A percentile compares a stretch with the other conserved stretches of the same genome.
These are phyloP conservation scores for Euwallacea similis DNA, from an alignment of 1,140 invertebrate genomes.

Conservation along the genomic window DNA sequence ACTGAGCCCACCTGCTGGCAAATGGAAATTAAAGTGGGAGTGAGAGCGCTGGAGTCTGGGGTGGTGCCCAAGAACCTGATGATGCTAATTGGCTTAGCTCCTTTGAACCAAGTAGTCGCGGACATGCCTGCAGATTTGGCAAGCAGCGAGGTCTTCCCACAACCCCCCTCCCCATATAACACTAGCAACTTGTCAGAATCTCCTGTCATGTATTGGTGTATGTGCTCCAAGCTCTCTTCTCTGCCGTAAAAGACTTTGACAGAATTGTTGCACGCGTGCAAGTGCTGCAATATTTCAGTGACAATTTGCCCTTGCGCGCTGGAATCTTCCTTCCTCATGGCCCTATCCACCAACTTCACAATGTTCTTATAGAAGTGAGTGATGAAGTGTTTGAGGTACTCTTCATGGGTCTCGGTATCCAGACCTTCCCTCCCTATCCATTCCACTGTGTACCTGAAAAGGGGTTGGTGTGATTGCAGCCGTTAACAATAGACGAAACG, in stretches of 20 bases:
- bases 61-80: conserved; percentile 95
- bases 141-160: conserved; percentile 95
- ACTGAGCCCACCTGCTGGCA: conserved; percentile 78
- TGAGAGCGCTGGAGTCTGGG: conserved; percentile 92
- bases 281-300: conserved; percentile 94
- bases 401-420: conserved; percentile 87
- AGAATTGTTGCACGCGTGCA: conserved; percentile 96
- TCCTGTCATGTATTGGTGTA: conserved; percentile 86
- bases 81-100: conserved; percentile 80
- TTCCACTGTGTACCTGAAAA: conserved; percentile 85
- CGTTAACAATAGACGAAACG: conserved; percentile 10
- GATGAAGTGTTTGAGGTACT: conserved; percentile 95
- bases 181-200: conserved; percentile 85
- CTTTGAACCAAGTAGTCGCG: conserved; percentile 69
- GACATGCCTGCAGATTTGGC: conserved; percentile 88
- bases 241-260: conserved; percentile 94
- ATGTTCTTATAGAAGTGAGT: conserved; percentile 95
- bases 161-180: conserved; percentile 93
- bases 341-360: conserved; percentile 86
- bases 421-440: conserved; percentile 96
- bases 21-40: conserved; percentile 91
- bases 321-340: conserved; percentile 94
- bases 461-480: background rate
- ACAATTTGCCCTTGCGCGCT: conserved; percentile 92
- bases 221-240: conserved; percentile 81